Base-by-base conservation (phyloP, 2,888 invertebrate species). In the Melangyna quadrimaculata region DNA sequence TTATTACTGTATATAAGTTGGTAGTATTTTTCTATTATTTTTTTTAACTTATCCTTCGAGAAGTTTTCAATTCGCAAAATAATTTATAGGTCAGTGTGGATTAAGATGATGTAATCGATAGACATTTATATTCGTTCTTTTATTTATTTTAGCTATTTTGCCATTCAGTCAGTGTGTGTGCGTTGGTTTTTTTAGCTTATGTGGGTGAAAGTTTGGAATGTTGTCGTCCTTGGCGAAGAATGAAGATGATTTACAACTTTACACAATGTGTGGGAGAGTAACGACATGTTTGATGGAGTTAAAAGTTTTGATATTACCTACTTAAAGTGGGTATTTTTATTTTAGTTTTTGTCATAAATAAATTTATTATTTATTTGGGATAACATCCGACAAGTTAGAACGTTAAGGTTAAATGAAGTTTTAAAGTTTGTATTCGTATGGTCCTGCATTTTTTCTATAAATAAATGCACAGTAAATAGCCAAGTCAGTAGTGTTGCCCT, bases 71-170 rank as follows among this genome's bases (percentile, higher is more conserved):
- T 78, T 78, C 17, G n/a, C n/a, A 63, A 59, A 63, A 45, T 74
- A 59, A 71, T 72, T 81, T 81, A 81, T 72, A 72, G 75, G 77
- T 81, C 77, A 77, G 65, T 59, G 57, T 65, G 81, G 75, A 81
- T 81, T 59, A 40, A 51, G 67, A 77, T 81, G 81, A 81, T 77
- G 77, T 77, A 77, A 81, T 77, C 81, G 71, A 77, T 77, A 65
- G 37, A 71, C 29, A 65, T 51, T 14, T 67, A 35, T 48, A 4
- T 67, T 35, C 59, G 67, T 22, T 51, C 48, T 71, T 71, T 67
- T 48, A 74, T 70, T 29, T 37, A n/a, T 43, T 37, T 35, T 29
- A 43, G 17, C 12, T 67, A 57, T 35, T 14, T 61, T 22, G 40
- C n/a, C 14, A 65, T 53, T 43, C 63, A 63, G 43, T 43, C 63